Conservation (phyloP, 37 sponge, comb jelly and placozoan species). For the Petrosia ficiformis region DNA sequence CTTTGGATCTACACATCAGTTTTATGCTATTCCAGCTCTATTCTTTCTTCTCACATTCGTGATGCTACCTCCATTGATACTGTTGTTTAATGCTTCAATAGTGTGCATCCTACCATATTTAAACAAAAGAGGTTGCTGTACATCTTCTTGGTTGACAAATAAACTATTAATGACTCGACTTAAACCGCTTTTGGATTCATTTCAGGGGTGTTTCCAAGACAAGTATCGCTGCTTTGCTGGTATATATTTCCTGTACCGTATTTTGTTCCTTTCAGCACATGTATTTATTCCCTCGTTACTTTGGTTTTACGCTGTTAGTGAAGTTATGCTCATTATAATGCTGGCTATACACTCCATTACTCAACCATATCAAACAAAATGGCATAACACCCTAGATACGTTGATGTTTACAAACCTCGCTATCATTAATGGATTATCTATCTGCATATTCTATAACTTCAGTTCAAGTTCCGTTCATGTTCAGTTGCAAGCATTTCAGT, state of each 20-base stretch:
- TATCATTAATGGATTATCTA: background rate
- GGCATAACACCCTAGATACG: conserved; percentile 11
- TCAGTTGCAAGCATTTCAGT: background rate
- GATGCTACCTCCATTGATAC: background rate
- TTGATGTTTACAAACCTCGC: background rate
- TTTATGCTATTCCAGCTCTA: background rate
- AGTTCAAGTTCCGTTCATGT: background rate
- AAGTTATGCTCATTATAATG: conserved; percentile 1
- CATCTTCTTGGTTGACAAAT: background rate
- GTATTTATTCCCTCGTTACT: background rate
- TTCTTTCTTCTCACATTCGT: background rate
- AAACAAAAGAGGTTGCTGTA: background rate
- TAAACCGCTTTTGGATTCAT: conserved; percentile 3
- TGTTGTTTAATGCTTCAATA: background rate
- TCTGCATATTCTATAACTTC: background rate
- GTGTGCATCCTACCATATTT: background rate
- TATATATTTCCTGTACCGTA: conserved; percentile 2
- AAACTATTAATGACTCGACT: background rate
- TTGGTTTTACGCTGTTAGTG: background rate
- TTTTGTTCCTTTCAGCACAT: background rate
- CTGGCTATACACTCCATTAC: background rate
- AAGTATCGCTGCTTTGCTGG: conserved; percentile 6
- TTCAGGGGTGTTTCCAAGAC: conserved; percentile 5
- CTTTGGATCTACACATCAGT: background rate
- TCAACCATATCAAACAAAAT: background rate